These are phyloP conservation scores for Zhuqinia jingwanae DNA, from an alignment of 2,888 invertebrate genomes.

Conservation along the genomic window DNA sequence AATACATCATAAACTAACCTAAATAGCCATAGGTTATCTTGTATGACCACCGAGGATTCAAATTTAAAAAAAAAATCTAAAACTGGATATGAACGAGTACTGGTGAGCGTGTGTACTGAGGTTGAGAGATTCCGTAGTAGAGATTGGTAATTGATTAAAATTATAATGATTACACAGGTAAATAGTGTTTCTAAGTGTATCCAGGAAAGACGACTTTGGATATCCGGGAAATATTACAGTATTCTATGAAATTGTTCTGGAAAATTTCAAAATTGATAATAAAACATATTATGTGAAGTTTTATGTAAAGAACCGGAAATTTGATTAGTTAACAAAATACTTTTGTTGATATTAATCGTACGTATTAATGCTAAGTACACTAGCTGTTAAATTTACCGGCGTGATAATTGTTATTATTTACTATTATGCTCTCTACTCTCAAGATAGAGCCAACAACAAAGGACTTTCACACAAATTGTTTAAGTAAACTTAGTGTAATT, in stretches of 20 bases:
- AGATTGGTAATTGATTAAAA: not conserved
- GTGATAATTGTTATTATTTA: slow-evolving; percentile 24
- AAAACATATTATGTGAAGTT: not conserved
- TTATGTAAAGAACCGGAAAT: not conserved
- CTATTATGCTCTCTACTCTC: too few relatives aligned
- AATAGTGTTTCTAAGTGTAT: not conserved
- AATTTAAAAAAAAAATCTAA: too few relatives aligned
- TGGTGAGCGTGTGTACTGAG: not conserved
- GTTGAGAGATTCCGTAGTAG: not conserved
- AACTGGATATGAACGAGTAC: too few relatives aligned
- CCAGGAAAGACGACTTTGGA: not conserved
- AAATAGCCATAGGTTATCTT: not conserved
- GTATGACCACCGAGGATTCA: not conserved
- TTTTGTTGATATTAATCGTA: too few relatives aligned
- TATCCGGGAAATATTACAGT: not conserved
- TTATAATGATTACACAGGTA: not conserved
- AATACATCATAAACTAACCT: not conserved
- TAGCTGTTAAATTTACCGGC: slow-evolving; percentile 4
- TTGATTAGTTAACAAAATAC: not conserved
- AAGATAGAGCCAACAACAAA: not conserved
- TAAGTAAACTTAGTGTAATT: not conserved
- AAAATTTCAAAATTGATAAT: slow-evolving; percentile 8
- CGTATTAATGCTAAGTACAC: not conserved
- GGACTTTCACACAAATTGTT: slow-evolving; percentile 24
- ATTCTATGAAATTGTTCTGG: not conserved